Percentiles rank a stretch among this genome's conserved stretches.
Evolutionary conservation across 2,113 vertebrate species (phyloP).

Genomic region (Motacilla tschutschensis): DNA sequence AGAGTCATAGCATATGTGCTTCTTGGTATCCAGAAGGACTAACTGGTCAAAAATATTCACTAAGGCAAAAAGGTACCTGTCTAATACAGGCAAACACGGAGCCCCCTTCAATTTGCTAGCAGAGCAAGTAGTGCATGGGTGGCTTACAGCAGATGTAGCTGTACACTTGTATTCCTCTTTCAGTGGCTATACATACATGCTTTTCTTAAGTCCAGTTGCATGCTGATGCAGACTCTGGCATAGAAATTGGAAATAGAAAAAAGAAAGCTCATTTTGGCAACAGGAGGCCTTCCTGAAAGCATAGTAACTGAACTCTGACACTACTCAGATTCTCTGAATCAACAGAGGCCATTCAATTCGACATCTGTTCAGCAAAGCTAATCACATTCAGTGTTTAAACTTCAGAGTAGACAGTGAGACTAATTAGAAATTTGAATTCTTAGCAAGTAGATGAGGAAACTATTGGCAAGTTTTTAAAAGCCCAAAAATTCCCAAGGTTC

Average conservation of each 20-base stretch:
- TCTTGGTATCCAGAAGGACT: neutral
- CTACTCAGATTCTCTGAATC: conserved; percentile 44
- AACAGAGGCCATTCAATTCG: conserved; percentile 40
- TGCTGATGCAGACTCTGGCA: conserved; percentile 10
- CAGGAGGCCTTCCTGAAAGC: conserved; percentile 47
- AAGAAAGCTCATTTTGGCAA: conserved; percentile 43
- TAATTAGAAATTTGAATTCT: conserved; percentile 11
- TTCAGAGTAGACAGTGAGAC: neutral
- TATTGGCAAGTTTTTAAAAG: neutral
- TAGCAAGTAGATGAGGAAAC: conserved; percentile 10
- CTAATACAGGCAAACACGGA: neutral
- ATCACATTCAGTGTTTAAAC: conserved; percentile 37
- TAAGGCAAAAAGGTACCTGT: neutral
- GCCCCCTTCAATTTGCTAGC: neutral
- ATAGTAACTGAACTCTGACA: conserved; percentile 56
- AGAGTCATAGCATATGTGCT: neutral
- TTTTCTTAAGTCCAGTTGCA: neutral
- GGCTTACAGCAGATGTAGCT: neutral
- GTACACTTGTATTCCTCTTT: neutral
- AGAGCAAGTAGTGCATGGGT: neutral
- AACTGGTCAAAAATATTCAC: neutral
- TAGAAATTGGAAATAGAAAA: conserved; percentile 11
- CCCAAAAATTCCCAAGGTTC: neutral
- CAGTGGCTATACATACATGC: neutral
- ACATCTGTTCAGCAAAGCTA: conserved; percentile 42